Evolutionary conservation across 2,888 invertebrate species (phyloP).

Genomic region (Amphiduros pacificus): DNA sequence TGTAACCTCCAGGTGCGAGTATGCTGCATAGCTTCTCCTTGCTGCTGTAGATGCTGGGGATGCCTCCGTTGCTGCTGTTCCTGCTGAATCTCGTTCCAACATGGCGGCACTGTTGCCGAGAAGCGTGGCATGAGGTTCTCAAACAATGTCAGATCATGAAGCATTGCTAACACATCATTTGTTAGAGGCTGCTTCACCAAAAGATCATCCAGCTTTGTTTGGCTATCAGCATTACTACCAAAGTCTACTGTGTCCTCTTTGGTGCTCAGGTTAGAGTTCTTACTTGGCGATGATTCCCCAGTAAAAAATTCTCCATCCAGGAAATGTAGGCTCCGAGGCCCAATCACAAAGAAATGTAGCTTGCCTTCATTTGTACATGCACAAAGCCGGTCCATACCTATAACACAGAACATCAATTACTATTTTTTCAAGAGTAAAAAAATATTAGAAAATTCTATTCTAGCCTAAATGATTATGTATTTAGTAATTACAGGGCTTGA

Average conservation of each 20-base stretch:
- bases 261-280: no score
- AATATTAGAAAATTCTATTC: background rate
- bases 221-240: no score
- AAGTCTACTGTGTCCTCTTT: no score
- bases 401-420: no score
- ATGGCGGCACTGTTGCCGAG: constrained; percentile 86
- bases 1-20: constrained; percentile 87
- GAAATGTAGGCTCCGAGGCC: no score
- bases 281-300: no score
- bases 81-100: constrained; percentile 91
- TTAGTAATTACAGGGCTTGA: no score
- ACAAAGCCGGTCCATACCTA: constrained; percentile 80
- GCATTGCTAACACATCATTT: constrained; percentile 64
- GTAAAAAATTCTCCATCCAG: no score
- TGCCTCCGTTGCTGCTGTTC: constrained; percentile 86
- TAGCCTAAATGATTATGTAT: no score
- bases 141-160: constrained; percentile 77
- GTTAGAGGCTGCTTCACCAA: constrained; percentile 66
- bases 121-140: constrained; percentile 73
- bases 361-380: constrained; percentile 80
- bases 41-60: constrained; percentile 75
- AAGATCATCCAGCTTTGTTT: constrained; percentile 47
- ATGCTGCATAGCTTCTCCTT: constrained; percentile 71
- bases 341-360: constrained; percentile 69
- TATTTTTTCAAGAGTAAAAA: background rate